phyloP scores from a whole-genome alignment of 2,113 vertebrate species.

The Oreochromis aureus region DNA sequence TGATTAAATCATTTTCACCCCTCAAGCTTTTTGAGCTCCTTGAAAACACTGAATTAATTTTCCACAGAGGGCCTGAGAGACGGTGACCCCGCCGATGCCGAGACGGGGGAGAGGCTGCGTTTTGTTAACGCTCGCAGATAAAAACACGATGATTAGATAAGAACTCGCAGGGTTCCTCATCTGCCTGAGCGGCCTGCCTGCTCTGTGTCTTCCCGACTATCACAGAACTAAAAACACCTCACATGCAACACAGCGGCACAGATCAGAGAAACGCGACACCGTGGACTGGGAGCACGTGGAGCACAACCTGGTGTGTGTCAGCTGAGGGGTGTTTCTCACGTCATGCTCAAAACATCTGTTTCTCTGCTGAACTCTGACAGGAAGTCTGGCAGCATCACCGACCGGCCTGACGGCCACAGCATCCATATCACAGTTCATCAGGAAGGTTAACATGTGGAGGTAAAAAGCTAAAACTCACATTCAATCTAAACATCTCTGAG shows the following conservation, averaged over 20 bases:
- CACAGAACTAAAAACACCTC: background rate
- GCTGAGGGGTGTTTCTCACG: background rate
- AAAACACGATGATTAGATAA: background rate
- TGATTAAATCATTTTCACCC: background rate
- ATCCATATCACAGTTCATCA: background rate
- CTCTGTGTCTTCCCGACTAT: background rate
- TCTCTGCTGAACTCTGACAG: background rate
- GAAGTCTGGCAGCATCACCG: background rate
- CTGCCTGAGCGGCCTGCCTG: background rate
- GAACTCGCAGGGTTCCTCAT: background rate
- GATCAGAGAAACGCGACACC: background rate
- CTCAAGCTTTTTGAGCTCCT: background rate
- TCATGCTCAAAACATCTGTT: background rate
- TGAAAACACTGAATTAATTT: background rate
- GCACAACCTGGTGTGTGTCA: background rate
- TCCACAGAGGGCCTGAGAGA: background rate
- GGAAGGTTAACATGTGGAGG: background rate
- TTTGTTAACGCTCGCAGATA: background rate
- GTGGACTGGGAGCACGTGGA: fast-evolving
- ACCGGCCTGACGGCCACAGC: background rate
- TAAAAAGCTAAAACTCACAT: background rate
- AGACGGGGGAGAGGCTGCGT: background rate
- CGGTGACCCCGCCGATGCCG: background rate
- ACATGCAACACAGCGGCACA: background rate
- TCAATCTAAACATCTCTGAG: background rate